Evolutionary conservation across 2,888 invertebrate species (phyloP).

Genomic region (Acholoe squamosa): DNA sequence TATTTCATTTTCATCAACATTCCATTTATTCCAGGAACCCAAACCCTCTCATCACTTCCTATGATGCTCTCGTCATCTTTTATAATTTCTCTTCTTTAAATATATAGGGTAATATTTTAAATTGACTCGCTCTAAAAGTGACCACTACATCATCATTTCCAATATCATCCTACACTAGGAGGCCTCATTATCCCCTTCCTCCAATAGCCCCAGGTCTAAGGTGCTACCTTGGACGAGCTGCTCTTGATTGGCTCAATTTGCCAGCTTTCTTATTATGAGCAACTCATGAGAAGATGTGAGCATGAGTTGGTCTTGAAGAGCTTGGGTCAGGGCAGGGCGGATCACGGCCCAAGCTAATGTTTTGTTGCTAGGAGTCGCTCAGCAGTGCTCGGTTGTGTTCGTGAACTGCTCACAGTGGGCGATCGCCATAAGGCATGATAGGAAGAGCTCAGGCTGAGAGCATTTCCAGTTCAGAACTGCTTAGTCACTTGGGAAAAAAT

Average conservation of each 20-base stretch:
- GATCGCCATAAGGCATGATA: too few species aligned
- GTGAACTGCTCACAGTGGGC: too few species aligned
- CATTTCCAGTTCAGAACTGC: too few species aligned
- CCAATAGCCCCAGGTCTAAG: background rate
- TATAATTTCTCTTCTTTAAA: too few species aligned
- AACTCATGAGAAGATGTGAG: background rate
- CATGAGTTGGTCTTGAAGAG: conserved; percentile 18
- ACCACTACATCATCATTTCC: background rate
- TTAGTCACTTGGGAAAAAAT: too few species aligned
- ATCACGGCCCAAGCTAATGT: background rate
- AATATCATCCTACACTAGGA: background rate
- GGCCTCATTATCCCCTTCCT: background rate
- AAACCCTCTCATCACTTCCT: too few species aligned
- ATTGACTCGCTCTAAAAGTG: background rate
- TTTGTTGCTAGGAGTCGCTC: background rate
- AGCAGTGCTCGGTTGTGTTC: background rate
- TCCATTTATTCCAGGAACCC: too few species aligned
- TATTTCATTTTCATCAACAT: too few species aligned
- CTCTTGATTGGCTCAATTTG: conserved; percentile 9
- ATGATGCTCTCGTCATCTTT: too few species aligned
- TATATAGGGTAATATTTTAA: background rate
- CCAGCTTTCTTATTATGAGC: background rate
- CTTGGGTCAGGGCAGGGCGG: background rate
- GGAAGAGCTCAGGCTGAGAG: too few species aligned
- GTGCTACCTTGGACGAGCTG: background rate